phyloP scores from a whole-genome alignment of 2,113 vertebrate genomes.

The Zosterops lateralis region DNA sequence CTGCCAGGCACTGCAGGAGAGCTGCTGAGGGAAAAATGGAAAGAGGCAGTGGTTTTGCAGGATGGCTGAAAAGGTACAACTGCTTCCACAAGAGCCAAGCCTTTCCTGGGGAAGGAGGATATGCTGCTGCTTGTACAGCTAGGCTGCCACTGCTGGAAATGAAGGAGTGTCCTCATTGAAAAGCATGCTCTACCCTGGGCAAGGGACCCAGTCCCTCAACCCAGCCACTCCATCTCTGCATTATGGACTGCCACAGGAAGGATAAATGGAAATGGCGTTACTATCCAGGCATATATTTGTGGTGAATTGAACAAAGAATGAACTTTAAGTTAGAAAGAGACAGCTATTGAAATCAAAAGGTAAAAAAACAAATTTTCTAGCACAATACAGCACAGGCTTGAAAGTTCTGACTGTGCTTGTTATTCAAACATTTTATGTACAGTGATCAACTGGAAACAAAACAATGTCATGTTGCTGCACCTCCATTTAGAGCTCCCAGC shows the following conservation, averaged over 20 bases:
- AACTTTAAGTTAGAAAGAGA: neutral
- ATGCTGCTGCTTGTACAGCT: fast-evolving
- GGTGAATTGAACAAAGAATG: neutral
- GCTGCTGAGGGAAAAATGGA: neutral
- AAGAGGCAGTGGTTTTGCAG: neutral
- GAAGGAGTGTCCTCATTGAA: neutral
- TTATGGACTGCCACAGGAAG: neutral
- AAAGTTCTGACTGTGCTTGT: neutral
- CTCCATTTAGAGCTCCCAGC: neutral
- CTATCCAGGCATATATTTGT: neutral
- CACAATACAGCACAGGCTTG: neutral
- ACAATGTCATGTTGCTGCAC: neutral
- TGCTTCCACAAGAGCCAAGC: neutral
- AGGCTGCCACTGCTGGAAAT: neutral
- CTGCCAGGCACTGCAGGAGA: neutral
- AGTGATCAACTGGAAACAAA: neutral
- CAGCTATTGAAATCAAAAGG: neutral
- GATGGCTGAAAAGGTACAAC: neutral
- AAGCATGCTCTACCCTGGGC: neutral
- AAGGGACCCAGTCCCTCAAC: neutral
- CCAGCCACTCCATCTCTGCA: neutral
- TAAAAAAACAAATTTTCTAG: neutral
- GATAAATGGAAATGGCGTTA: neutral
- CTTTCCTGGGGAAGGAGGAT: neutral
- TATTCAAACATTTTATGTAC: neutral